These are phyloP conservation scores for Oxyteleia sp. DNA, from an alignment of 2,888 invertebrate species.

Conservation along the genomic window DNA sequence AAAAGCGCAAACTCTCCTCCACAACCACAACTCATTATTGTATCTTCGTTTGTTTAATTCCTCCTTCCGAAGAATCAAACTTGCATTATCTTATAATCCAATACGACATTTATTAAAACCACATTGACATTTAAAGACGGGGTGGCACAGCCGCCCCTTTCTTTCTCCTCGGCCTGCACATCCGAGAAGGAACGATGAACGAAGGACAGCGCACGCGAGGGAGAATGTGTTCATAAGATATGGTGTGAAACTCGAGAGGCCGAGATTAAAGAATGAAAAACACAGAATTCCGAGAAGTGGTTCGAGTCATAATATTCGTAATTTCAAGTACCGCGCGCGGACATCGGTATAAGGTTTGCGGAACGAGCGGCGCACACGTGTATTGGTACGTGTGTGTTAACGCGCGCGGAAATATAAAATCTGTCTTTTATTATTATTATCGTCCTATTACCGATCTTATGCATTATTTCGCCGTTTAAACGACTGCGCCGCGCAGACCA, in stretches of 20 bases:
- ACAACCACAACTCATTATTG: slow-evolving; percentile 20
- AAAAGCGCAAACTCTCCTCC: background rate
- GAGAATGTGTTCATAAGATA: slow-evolving; percentile 80
- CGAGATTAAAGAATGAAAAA: slow-evolving; percentile 88
- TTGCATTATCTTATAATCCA: slow-evolving; percentile 39
- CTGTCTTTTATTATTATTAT: slow-evolving; percentile 74
- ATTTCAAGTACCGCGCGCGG: slow-evolving; percentile 83
- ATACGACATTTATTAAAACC: slow-evolving; percentile 42
- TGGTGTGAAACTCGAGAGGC: slow-evolving; percentile 87
- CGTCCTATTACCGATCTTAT: slow-evolving; percentile 67
- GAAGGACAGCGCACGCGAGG: slow-evolving; percentile 69
- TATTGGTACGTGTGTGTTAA: slow-evolving; percentile 76
- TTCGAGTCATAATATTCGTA: slow-evolving; percentile 87
- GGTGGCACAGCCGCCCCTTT: slow-evolving; percentile 63
- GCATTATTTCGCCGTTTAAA: slow-evolving; percentile 67
- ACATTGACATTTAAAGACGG: slow-evolving; percentile 49
- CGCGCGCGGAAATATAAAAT: slow-evolving; percentile 82
- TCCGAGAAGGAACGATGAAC: slow-evolving; percentile 61
- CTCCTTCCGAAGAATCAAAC: slow-evolving; percentile 1
- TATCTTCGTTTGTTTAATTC: slow-evolving; percentile 41
- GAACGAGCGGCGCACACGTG: slow-evolving; percentile 71
- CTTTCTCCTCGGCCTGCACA: slow-evolving; percentile 52
- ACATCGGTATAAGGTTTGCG: slow-evolving; percentile 53
- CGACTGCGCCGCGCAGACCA: slow-evolving; percentile 48
- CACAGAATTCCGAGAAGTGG: slow-evolving; percentile 87